phyloP scores from a whole-genome alignment of 2,888 invertebrate genomes.

The Labia minor region DNA sequence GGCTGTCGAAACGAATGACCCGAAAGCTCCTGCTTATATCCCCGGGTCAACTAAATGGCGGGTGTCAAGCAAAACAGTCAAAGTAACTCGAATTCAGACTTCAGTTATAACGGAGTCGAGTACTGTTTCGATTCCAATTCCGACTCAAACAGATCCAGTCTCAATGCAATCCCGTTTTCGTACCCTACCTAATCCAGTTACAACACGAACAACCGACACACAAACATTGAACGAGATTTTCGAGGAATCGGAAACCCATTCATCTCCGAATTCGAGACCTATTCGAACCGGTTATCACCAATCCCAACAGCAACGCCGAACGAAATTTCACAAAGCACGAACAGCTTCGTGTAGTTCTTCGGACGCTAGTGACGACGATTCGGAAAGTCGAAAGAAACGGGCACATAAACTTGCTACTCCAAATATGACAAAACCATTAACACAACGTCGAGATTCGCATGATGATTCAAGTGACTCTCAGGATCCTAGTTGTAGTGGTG shows the following conservation, averaged over 20 bases:
- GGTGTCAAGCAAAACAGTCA: neutral
- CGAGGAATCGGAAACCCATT: conserved; percentile 47
- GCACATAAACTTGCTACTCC: conserved; percentile 55
- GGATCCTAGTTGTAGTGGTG: conserved; percentile 48
- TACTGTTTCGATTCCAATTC: conserved; percentile 45
- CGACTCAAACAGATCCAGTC: conserved; percentile 34
- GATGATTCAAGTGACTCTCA: conserved; percentile 80
- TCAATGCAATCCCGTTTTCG: neutral
- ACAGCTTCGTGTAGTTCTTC: conserved; percentile 88
- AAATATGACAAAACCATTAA: conserved; percentile 43
- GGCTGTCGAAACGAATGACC: conserved; percentile 29
- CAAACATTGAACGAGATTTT: conserved; percentile 53
- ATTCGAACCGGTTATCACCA: conserved; percentile 32
- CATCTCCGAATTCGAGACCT: conserved; percentile 29
- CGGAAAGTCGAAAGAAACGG: conserved; percentile 69
- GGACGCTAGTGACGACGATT: conserved; percentile 82
- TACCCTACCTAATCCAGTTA: neutral
- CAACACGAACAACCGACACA: conserved; percentile 33
- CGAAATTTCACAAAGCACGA: conserved; percentile 58
- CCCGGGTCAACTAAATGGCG: conserved; percentile 22
- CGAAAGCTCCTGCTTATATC: conserved; percentile 19
- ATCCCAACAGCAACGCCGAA: conserved; percentile 44
- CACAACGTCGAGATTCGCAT: conserved; percentile 62
- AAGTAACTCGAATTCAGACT: conserved; percentile 14
- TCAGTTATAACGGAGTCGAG: conserved; percentile 42